phyloP scores from a whole-genome alignment of 2,888 invertebrate genomes.

The Ypsolopha scabrella region DNA sequence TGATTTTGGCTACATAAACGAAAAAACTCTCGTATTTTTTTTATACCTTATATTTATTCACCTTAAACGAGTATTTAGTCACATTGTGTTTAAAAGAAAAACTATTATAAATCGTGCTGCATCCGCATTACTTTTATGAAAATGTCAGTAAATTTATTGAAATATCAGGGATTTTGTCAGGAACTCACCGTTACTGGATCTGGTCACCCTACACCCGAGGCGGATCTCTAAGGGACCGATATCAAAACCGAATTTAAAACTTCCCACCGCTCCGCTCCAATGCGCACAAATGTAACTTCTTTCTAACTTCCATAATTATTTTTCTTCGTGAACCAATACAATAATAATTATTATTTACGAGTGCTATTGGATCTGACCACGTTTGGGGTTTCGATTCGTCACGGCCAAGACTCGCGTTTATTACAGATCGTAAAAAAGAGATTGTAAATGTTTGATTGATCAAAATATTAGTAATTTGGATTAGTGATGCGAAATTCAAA shows the following conservation, averaged over 20 bases:
- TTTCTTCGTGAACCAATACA: constrained; percentile 59
- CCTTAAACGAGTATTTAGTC: too few relatives aligned
- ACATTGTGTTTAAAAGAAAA: too few relatives aligned
- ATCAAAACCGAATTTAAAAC: constrained; percentile 39
- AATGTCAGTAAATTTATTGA: too few relatives aligned
- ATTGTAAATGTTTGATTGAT: constrained; percentile 38
- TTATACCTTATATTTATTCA: too few relatives aligned
- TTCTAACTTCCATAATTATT: constrained; percentile 55
- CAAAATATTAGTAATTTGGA: constrained; percentile 19
- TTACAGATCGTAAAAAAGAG: constrained; percentile 36
- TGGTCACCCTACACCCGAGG: neutral
- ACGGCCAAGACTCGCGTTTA: constrained; percentile 43
- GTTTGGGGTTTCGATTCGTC: constrained; percentile 38
- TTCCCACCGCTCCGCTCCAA: constrained; percentile 64
- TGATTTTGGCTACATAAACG: too few relatives aligned
- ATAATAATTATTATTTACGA: constrained; percentile 21
- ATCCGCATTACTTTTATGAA: too few relatives aligned
- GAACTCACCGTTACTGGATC: too few relatives aligned
- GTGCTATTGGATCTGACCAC: constrained; percentile 22
- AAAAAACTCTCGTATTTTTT: too few relatives aligned
- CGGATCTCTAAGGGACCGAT: neutral
- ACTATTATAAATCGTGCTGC: too few relatives aligned
- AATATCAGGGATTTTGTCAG: too few relatives aligned
- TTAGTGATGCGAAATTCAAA: too few relatives aligned
- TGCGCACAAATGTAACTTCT: constrained; percentile 48